These are phyloP conservation scores for Drosophila meridiana DNA, from an alignment of 2,888 invertebrate species.

Conservation along the genomic window DNA sequence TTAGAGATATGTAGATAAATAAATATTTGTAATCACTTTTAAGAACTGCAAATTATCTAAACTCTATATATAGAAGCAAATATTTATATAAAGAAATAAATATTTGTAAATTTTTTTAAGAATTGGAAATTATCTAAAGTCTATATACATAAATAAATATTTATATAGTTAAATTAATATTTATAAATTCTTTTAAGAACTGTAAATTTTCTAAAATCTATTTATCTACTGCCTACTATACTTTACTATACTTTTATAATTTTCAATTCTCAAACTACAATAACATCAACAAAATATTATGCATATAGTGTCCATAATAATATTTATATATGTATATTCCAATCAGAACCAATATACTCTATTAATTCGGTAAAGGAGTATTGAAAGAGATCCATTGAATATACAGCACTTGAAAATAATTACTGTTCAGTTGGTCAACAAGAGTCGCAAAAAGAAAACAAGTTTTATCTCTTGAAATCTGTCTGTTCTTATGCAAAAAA, in stretches of 20 bases:
- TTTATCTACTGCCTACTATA: background rate
- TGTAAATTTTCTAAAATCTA: too few relatives aligned
- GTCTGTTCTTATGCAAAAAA: background rate
- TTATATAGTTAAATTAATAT: too few relatives aligned
- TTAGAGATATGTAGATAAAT: background rate
- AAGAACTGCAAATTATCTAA: background rate
- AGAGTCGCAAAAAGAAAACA: background rate
- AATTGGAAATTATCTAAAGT: too few relatives aligned
- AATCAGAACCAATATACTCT: background rate
- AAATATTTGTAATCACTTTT: background rate
- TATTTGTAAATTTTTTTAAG: too few relatives aligned
- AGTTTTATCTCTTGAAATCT: slow-evolving; percentile 3
- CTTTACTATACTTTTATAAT: background rate
- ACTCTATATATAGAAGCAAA: background rate
- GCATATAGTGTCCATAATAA: too few relatives aligned
- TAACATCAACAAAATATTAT: too few relatives aligned
- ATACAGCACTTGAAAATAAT: background rate
- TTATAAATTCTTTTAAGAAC: too few relatives aligned
- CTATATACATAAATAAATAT: too few relatives aligned
- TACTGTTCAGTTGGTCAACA: background rate
- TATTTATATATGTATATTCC: too few relatives aligned
- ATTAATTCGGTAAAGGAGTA: background rate
- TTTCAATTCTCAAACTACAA: background rate
- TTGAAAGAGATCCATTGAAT: background rate
- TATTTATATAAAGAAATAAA: too few relatives aligned